Evolutionary conservation across 2,797 vertebrate genomes (phyloP), one percentile per base, ranked within the genome.

Genomic region (Pseudochromis fuscus): DNA sequence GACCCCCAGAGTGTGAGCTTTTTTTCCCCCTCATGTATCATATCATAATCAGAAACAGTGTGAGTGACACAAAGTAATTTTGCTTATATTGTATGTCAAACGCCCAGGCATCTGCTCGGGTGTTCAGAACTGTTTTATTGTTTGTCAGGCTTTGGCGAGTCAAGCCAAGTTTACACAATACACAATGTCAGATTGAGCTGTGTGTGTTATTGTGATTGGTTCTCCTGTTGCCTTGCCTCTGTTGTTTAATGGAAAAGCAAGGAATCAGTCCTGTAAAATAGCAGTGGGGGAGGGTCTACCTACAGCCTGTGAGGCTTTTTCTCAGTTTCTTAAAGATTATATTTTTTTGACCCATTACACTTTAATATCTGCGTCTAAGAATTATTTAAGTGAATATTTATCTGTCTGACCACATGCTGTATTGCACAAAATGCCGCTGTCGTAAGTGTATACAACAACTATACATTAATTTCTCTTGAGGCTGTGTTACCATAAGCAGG

Each of bases 381-480:
- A n/a, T n/a, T n/a, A n/a, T n/a, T n/a, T n/a, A n/a, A n/a, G n/a
- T n/a, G n/a, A n/a, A n/a, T n/a, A n/a, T n/a, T n/a, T n/a, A n/a
- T n/a, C 72, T 82, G 35, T 66, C 63, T 45, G 1, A 4, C 3
- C 11, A 15, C 13, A 38, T 15, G 12, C 37, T 15, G 12, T 24
- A 15, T 24, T 48, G 4, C 5, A 24, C 45, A 48, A 21, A 24
- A 48, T 24, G 12, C 11, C 10, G 72, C 79, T 83, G 60, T 78
- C 46, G 49, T 35, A 71, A 59, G 65, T 75, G 63, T 69, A 21
- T 63, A 63, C 60, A 64, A 69, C 67, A 70, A 76, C 60, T 79
- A 49, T 75, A 61, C 21, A 75, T 46, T 83, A 70, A 51, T 87
- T 88, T 84, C 24, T 83, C 77, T 86, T 46, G 77, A 74, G 64